Conservation (phyloP, 2,113 vertebrate genomes). For the Limanda limanda region DNA sequence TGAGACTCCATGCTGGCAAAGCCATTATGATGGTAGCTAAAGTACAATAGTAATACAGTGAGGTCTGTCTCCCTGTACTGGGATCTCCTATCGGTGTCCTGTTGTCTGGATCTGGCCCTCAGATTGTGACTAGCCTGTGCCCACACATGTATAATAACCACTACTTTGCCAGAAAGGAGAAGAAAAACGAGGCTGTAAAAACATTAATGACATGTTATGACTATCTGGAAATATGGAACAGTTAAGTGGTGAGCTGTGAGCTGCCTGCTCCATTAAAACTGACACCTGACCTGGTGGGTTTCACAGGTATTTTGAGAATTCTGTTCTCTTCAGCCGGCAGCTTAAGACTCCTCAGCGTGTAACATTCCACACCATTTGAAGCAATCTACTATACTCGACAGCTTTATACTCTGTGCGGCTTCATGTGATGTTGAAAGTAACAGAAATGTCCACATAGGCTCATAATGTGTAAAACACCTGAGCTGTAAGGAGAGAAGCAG, state of each 20-base stretch:
- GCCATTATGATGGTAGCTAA: conserved; percentile 32
- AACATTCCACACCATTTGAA: conserved; percentile 35
- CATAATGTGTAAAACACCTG: conserved; percentile 62
- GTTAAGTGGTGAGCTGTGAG: neutral
- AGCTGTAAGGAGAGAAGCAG: conserved; percentile 17
- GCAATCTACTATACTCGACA: neutral
- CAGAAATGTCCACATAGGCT: neutral
- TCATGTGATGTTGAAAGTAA: conserved; percentile 6
- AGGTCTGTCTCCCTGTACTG: conserved; percentile 20
- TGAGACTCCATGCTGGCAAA: conserved; percentile 46
- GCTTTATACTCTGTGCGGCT: conserved; percentile 1
- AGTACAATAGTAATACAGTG: conserved; percentile 17
- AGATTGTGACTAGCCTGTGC: conserved; percentile 7
- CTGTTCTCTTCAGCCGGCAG: conserved; percentile 9
- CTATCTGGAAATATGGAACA: neutral
- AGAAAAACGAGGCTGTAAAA: conserved; percentile 32
- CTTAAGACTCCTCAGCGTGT: conserved; percentile 21
- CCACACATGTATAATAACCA: conserved; percentile 33
- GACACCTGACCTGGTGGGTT: conserved; percentile 19
- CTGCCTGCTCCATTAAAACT: conserved; percentile 1
- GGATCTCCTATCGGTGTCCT: conserved; percentile 44
- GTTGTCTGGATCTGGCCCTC: conserved; percentile 22
- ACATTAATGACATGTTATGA: conserved; percentile 36
- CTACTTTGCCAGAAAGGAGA: conserved; percentile 17
- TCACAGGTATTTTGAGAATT: conserved; percentile 16